phyloP scores from a whole-genome alignment of 2,797 vertebrate genomes.

The Urosaurus nigricauda region DNA sequence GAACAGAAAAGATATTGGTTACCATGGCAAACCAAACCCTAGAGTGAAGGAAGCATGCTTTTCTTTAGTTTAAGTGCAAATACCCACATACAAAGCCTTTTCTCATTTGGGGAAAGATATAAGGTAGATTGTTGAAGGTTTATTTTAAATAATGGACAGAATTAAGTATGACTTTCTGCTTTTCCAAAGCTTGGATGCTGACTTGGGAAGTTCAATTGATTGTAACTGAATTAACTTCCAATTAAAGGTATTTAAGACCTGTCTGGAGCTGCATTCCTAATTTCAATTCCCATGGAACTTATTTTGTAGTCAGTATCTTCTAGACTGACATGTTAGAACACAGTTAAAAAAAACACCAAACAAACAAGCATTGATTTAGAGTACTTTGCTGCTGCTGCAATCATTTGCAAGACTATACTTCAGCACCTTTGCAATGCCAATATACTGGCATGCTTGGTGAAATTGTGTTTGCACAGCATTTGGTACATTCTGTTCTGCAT shows the following conservation, averaged over 20 bases:
- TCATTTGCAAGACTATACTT: background rate
- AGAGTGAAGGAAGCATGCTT: conserved; percentile 44
- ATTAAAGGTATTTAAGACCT: background rate
- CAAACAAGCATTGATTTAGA: background rate
- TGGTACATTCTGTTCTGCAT: background rate
- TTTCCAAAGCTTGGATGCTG: background rate
- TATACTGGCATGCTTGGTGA: background rate
- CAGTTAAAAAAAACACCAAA: background rate
- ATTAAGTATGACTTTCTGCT: background rate
- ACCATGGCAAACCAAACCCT: conserved; percentile 64
- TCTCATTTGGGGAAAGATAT: conserved; percentile 51
- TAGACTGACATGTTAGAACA: background rate
- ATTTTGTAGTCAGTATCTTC: background rate
- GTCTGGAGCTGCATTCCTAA: background rate
- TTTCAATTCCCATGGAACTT: background rate
- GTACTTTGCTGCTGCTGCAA: background rate
- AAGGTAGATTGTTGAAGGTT: conserved; percentile 39
- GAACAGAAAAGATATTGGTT: conserved; percentile 61
- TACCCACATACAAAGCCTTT: conserved; percentile 30
- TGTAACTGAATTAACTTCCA: conserved; percentile 14
- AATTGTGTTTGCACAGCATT: background rate
- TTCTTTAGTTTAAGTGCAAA: conserved; percentile 57
- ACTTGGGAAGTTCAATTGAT: background rate
- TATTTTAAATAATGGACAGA: background rate
- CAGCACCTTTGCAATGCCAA: background rate